Percentiles rank a stretch among this genome's conserved stretches.
Conservation (phyloP, 2,888 invertebrate species). For the Leucoptera coffeella region DNA sequence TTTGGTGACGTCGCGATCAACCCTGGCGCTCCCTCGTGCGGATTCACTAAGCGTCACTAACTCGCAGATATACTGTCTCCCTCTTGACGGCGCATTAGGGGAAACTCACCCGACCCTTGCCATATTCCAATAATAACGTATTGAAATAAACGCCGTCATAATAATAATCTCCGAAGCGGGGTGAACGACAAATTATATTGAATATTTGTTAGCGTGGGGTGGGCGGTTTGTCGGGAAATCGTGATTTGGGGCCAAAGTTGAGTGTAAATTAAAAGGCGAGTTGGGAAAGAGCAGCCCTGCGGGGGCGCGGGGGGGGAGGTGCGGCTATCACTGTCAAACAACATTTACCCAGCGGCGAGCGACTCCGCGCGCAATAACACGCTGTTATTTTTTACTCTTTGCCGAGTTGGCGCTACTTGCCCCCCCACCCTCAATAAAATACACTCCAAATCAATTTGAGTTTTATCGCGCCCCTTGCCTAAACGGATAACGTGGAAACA, state of each 20-base stretch:
- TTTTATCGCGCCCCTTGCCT: conserved; percentile 11
- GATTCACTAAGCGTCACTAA: conserved; percentile 29
- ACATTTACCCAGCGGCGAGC: conserved; percentile 32
- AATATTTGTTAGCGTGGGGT: too few species aligned
- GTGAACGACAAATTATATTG: conserved; percentile 13
- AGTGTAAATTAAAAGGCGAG: conserved; percentile 12
- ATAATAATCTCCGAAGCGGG: conserved; percentile 15
- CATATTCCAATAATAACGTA: conserved; percentile 27
- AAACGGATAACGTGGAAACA: conserved; percentile 14
- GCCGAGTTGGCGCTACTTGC: conserved; percentile 17
- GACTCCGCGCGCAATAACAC: conserved; percentile 32
- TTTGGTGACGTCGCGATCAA: too few species aligned
- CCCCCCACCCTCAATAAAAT: conserved; percentile 19
- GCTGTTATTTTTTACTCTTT: conserved; percentile 19
- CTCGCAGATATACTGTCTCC: conserved; percentile 32
- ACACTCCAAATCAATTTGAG: conserved; percentile 7
- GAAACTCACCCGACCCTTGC: conserved; percentile 18
- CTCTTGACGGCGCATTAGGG: conserved; percentile 26
- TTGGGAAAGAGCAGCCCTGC: too few species aligned
- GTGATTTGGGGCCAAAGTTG: conserved; percentile 4
- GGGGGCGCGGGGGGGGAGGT: conserved; percentile 9
- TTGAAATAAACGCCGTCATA: conserved; percentile 30
- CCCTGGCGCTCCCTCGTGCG: conserved; percentile 21
- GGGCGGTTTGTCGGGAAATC: too few species aligned
- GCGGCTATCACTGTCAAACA: conserved; percentile 34